Evolutionary conservation across 2,888 invertebrate species (phyloP), one percentile per base, ranked within the genome.

Genomic region (Apamea sordens): DNA sequence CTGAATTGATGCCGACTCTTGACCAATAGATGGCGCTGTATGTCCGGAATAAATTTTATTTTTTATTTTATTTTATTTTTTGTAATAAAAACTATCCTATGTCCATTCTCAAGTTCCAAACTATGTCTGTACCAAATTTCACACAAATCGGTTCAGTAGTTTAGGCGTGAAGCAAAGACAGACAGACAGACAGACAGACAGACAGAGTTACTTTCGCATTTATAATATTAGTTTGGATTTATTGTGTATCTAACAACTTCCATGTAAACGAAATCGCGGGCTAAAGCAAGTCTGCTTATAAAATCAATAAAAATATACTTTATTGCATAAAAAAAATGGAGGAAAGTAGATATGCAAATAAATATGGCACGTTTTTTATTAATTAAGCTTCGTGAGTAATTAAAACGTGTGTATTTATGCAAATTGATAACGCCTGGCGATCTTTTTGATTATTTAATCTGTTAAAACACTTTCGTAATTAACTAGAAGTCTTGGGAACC

Each of bases 391-490:
- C 73, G 32, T 56, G 18, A 41, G 56, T 80, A 76, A 76, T 83
- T 80, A 80, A 73, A 77, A 76, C 69, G 73, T 77, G 73, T 77
- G 61, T 61, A 44, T 84, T 73, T 72, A 83, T 77, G 85, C 73
- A 80, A 84, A 83, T 83, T 56, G 44, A 79, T 79, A 28, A 59
- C 47, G 61, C 59, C 69, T 65, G 7, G 13, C 5, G 59, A 61
- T 70, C 8, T 64, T 50, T 44, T 56, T 69, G n/a, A 73, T 65
- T 83, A 83, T 83, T 82, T 73, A 79, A 83, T 61, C 44, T 65
- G 50, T 32, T 70, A 83, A 79, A 72, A 75, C 74, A 56, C 68
- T 80, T 76, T 80, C 79, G 64, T 28, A 76, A 80, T 84, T 76
- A 80, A 80, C 24, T 36, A n/a, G 79, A 28, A 83, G 73, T 73